phyloP scores from a whole-genome alignment of 2,797 vertebrate species.

The Sylvia borin region DNA sequence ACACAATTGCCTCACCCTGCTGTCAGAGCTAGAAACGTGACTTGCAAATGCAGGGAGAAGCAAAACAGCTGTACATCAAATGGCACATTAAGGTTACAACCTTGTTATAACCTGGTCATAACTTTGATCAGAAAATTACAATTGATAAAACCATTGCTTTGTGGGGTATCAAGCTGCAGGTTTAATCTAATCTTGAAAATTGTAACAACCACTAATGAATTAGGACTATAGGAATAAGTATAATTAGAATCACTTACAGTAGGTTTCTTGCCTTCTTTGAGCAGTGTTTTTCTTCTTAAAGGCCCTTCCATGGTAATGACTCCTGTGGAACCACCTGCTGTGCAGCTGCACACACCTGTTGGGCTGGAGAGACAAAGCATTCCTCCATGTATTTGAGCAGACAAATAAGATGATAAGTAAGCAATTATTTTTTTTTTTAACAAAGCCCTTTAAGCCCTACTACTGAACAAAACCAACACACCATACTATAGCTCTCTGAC shows the following conservation, averaged over 20 bases:
- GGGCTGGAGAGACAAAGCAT: conserved; percentile 70
- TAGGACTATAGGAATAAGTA: not conserved
- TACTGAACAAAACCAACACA: not conserved
- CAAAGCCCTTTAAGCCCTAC: not conserved
- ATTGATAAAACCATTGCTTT: not conserved
- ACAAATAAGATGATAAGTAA: not conserved
- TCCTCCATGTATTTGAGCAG: not conserved
- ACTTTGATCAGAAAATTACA: not conserved
- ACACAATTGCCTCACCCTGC: not conserved
- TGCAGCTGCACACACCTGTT: conserved; percentile 82
- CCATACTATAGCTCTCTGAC: not conserved
- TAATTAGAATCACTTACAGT: conserved; percentile 77
- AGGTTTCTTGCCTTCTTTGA: conserved; percentile 94
- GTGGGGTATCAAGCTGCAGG: not conserved
- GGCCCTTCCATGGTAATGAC: conserved; percentile 90
- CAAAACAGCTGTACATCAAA: not conserved
- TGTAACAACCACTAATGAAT: not conserved
- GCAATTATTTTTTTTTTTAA: no score
- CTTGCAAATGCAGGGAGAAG: not conserved
- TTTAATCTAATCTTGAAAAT: not conserved
- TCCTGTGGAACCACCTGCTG: conserved; percentile 77
- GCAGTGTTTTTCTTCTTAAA: conserved; percentile 88
- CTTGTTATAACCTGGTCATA: not conserved
- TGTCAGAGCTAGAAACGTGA: not conserved
- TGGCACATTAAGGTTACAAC: not conserved